These are phyloP conservation scores for Achatina immaculata DNA, from an alignment of 1,140 invertebrate species.

Conservation along the genomic window DNA sequence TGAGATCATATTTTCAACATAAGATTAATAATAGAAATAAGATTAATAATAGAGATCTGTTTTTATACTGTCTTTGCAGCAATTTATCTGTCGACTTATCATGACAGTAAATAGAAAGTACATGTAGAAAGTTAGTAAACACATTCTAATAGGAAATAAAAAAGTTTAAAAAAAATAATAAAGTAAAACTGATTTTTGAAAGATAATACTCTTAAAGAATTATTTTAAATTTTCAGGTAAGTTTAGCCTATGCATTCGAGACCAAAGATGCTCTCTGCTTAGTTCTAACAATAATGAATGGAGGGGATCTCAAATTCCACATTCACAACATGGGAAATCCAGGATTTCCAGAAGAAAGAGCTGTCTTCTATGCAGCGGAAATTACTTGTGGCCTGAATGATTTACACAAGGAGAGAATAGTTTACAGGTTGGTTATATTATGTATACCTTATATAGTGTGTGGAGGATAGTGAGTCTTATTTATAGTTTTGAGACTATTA, in stretches of 20 bases:
- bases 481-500: background rate
- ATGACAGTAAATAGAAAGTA: no score
- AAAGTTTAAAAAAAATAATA: no score
- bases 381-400: slow-evolving; percentile 90
- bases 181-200: no score
- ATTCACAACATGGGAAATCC: slow-evolving; percentile 99
- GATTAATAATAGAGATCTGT: no score
- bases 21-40: no score
- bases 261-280: slow-evolving; percentile 99
- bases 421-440: slow-evolving; percentile 81
- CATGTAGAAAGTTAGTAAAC: no score
- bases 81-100: no score
- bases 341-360: slow-evolving; percentile 91
- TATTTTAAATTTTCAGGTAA: slow-evolving; percentile 83
- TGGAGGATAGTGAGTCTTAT: background rate
- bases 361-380: slow-evolving; percentile 98
- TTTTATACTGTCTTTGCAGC: no score
- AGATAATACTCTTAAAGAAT: no score
- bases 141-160: no score
- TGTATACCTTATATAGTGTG: no score
- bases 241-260: slow-evolving; percentile 98
- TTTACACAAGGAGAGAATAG: slow-evolving; percentile 84
- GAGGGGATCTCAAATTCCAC: slow-evolving; percentile 99
- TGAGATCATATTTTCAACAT: no score
- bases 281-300: slow-evolving; percentile 99